A percentile compares a stretch with the other conserved stretches of the same genome.
Evolutionary conservation across 2,113 vertebrate species (phyloP).

Genomic region (Cranoglanis bouderius): DNA sequence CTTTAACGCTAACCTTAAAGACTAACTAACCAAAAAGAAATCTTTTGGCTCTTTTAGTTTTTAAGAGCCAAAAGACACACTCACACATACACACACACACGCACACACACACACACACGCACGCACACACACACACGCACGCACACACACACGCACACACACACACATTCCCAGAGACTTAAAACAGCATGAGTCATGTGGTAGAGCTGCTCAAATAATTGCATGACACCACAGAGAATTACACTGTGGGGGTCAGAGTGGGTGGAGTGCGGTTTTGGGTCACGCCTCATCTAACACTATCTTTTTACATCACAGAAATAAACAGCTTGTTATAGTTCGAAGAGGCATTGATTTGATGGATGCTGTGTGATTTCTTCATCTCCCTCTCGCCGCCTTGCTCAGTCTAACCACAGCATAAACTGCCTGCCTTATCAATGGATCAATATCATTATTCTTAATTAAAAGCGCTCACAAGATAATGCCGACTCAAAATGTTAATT

Average conservation of each 20-base stretch:
- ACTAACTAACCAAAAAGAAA: background rate
- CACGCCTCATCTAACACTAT: background rate
- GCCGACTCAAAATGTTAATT: constrained; percentile 8
- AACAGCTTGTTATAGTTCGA: background rate
- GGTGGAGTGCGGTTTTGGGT: background rate
- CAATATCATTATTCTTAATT: constrained; percentile 5
- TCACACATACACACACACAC: background rate
- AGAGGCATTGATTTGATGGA: background rate
- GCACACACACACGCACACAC: background rate
- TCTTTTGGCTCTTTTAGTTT: background rate
- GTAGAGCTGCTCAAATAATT: constrained; percentile 34
- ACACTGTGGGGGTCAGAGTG: background rate
- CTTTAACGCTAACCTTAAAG: background rate
- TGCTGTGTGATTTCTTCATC: background rate
- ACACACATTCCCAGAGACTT: constrained; percentile 6
- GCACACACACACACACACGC: background rate
- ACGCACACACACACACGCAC: background rate
- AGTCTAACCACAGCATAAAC: background rate
- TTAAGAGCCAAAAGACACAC: background rate
- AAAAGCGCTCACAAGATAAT: background rate
- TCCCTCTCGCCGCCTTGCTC: background rate
- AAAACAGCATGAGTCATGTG: constrained; percentile 41
- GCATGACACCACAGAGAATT: constrained; percentile 31
- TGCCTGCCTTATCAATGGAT: background rate
- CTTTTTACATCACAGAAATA: background rate